A percentile compares a stretch with the other conserved stretches of the same genome.
Evolutionary conservation across 2,113 vertebrate species (phyloP).

Genomic region (Rallus limicola): DNA sequence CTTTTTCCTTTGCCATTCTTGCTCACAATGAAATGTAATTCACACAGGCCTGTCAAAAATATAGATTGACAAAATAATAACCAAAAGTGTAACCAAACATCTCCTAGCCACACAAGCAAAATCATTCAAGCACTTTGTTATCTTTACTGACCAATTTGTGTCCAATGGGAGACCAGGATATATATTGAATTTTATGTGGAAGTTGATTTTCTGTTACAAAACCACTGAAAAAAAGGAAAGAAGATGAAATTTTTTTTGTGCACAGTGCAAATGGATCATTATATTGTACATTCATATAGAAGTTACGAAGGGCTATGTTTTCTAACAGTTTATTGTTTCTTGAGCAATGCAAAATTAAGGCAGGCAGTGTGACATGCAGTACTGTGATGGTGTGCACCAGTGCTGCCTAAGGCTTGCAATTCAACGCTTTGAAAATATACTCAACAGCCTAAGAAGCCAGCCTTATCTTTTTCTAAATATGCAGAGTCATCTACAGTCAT

Average conservation of each 20-base stretch:
- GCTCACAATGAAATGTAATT: not conserved
- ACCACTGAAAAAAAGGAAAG: slow-evolving; percentile 75
- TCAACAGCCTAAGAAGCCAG: not conserved
- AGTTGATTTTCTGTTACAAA: slow-evolving; percentile 83
- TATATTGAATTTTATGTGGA: slow-evolving; percentile 86
- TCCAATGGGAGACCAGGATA: slow-evolving; percentile 87
- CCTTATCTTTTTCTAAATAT: not conserved
- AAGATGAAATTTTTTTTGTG: slow-evolving; percentile 39
- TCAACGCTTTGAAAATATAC: not conserved
- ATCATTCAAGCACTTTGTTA: slow-evolving; percentile 23
- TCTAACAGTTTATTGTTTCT: not conserved
- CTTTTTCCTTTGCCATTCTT: not conserved
- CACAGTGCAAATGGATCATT: not conserved
- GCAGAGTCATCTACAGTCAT: not conserved
- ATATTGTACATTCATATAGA: slow-evolving; percentile 7
- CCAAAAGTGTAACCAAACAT: not conserved
- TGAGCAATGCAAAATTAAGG: not conserved
- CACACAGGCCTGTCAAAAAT: not conserved
- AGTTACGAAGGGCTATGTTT: not conserved
- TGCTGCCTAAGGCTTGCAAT: not conserved
- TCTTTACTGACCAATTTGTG: slow-evolving; percentile 87
- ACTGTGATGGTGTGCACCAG: not conserved
- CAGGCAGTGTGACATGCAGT: slow-evolving; percentile 18
- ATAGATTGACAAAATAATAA: not conserved
- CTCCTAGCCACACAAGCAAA: slow-evolving; percentile 37